Percentiles rank a stretch among this genome's conserved stretches.
Evolutionary conservation across 2,888 invertebrate species (phyloP).

Genomic region (Drosophila nr. medialis): DNA sequence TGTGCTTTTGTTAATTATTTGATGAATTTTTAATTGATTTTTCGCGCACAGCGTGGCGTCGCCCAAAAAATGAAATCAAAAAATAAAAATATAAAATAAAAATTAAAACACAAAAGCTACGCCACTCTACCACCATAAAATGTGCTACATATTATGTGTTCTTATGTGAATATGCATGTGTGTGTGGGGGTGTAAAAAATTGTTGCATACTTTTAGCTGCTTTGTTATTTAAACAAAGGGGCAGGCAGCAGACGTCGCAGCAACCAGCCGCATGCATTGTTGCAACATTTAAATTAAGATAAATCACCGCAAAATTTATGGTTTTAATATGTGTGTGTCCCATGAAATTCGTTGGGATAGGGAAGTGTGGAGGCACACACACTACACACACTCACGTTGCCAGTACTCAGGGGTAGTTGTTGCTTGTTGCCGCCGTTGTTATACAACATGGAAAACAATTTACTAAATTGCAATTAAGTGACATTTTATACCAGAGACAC

Average conservation of each 20-base stretch:
- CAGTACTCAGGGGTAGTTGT: conserved; percentile 39
- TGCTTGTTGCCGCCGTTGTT: conserved; percentile 79
- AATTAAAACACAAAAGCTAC: conserved; percentile 45
- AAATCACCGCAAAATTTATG: conserved; percentile 84
- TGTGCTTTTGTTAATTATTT: conserved; percentile 83
- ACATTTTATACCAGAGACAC: conserved; percentile 72
- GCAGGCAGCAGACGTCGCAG: conserved; percentile 53
- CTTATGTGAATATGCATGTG: neutral
- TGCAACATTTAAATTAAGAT: conserved; percentile 85
- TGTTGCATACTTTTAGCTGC: conserved; percentile 77
- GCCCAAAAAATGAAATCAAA: conserved; percentile 28
- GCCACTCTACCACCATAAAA: conserved; percentile 33
- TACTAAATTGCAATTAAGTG: conserved; percentile 84
- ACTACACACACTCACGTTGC: neutral
- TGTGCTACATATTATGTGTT: conserved; percentile 37
- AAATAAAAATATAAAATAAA: conserved; percentile 25
- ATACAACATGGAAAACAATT: conserved; percentile 82
- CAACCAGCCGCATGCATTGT: conserved; percentile 70
- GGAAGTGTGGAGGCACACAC: neutral
- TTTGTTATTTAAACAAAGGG: conserved; percentile 75
- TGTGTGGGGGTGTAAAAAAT: conserved; percentile 45
- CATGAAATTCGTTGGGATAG: conserved; percentile 2
- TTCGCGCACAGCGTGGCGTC: conserved; percentile 71
- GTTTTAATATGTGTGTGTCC: conserved; percentile 72
- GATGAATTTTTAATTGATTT: conserved; percentile 84